Conservation (phyloP, 1,140 invertebrate genomes). For the Acyrthosiphon pisum region DNA sequence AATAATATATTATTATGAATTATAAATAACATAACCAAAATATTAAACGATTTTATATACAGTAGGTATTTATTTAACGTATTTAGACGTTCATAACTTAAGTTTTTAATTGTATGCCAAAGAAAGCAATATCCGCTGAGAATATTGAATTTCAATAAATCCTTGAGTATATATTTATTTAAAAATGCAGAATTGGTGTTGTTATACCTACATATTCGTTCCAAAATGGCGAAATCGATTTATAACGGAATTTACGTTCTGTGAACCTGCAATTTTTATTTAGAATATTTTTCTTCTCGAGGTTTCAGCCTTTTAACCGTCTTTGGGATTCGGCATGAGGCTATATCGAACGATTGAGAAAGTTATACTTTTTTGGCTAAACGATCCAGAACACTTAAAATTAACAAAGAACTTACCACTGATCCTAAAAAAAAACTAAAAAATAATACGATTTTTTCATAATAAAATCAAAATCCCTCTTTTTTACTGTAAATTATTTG, state of each 20-base stretch:
- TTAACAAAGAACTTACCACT: too few species aligned
- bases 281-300: not conserved
- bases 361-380: too few species aligned
- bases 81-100: not conserved
- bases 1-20: not conserved
- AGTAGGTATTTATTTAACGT: not conserved
- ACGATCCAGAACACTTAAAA: too few species aligned
- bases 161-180: not conserved
- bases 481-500: too few species aligned
- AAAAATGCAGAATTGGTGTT: not conserved
- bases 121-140: not conserved
- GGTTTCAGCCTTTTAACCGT: not conserved
- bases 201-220: not conserved
- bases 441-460: too few species aligned
- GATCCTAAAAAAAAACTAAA: too few species aligned
- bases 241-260: not conserved
- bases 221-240: not conserved
- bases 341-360: too few species aligned
- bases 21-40: not conserved
- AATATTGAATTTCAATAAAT: not conserved
- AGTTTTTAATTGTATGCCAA: not conserved
- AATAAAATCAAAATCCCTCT: too few species aligned
- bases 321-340: not conserved
- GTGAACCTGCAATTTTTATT: not conserved
- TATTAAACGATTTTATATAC: not conserved